Percentiles rank a stretch among this genome's conserved stretches.
Conservation (phyloP, 1,140 invertebrate species). For the Hetaerina americana region DNA sequence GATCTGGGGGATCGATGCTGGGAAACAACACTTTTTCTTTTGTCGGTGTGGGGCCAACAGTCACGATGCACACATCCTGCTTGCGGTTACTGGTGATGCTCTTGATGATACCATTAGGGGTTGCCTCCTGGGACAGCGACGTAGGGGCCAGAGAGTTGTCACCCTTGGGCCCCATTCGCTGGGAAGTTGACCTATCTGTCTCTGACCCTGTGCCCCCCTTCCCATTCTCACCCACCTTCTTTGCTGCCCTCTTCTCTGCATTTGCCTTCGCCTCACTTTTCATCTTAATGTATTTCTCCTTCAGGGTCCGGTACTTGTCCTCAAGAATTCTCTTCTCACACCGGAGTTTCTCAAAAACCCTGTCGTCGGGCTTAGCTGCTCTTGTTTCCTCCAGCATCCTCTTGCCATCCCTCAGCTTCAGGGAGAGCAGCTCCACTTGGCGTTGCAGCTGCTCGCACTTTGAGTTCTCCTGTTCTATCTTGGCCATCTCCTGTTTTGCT, state of each 20-base stretch:
- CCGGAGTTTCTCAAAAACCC: conserved; percentile 40
- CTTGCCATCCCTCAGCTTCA: background rate
- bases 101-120: background rate
- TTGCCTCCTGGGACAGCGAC: background rate
- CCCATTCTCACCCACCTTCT: background rate
- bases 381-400: conserved; percentile 1
- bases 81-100: background rate
- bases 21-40: background rate
- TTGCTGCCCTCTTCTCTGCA: conserved; percentile 30
- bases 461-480: background rate
- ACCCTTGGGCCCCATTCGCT: conserved; percentile 17
- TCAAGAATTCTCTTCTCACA: conserved; percentile 56
- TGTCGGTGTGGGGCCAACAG: background rate
- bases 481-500: conserved; percentile 5
- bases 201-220: conserved; percentile 44
- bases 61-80: background rate
- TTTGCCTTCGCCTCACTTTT: conserved; percentile 59
- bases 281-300: conserved; percentile 65
- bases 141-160: background rate
- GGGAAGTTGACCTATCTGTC: conserved; percentile 56
- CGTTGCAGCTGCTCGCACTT: conserved; percentile 6
- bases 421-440: conserved; percentile 4
- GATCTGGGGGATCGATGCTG: background rate
- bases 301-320: conserved; percentile 65
- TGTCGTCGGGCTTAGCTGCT: conserved; percentile 3